These are phyloP conservation scores for Leptinotarsa defecta DNA, from an alignment of 1,140 invertebrate genomes.

Conservation along the genomic window DNA sequence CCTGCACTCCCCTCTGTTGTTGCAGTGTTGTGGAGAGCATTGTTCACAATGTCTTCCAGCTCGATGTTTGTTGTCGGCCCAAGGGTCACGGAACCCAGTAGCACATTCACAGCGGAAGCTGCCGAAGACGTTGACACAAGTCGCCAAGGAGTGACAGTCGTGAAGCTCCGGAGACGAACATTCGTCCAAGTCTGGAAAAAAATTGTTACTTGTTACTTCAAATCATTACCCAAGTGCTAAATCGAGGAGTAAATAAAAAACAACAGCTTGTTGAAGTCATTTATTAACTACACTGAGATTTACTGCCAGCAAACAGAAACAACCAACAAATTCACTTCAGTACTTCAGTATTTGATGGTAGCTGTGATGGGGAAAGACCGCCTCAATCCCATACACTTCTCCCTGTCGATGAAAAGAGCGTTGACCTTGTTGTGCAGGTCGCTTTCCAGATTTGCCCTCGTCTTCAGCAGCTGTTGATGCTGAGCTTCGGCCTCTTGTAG, in stretches of 20 bases:
- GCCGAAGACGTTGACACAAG: conserved; percentile 89
- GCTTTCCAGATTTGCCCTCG: conserved; percentile 80
- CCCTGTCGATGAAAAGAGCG: conserved; percentile 89
- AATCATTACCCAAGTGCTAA: too few relatives aligned
- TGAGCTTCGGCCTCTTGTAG: conserved; percentile 82
- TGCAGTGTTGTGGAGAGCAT: conserved; percentile 80
- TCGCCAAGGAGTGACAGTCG: conserved; percentile 86
- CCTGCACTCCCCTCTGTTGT: conserved; percentile 79
- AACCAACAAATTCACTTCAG: conserved; percentile 46
- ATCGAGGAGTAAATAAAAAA: too few relatives aligned
- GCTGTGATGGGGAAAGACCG: conserved; percentile 87
- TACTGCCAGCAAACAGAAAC: too few relatives aligned
- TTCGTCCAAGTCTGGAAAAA: conserved; percentile 82
- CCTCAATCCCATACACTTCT: conserved; percentile 90
- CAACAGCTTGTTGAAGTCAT: too few relatives aligned
- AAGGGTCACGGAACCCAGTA: conserved; percentile 76
- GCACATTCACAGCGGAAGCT: conserved; percentile 86
- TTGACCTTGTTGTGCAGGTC: conserved; percentile 89
- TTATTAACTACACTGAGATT: too few relatives aligned
- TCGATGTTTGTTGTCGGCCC: conserved; percentile 65
- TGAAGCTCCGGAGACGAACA: conserved; percentile 83
- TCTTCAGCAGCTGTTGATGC: conserved; percentile 84
- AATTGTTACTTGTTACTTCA: not conserved
- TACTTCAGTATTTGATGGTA: conserved; percentile 72
- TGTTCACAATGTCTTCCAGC: conserved; percentile 76